These are phyloP conservation scores for Troglohyphantes excavatus DNA, from an alignment of 2,888 invertebrate species.

Conservation along the genomic window DNA sequence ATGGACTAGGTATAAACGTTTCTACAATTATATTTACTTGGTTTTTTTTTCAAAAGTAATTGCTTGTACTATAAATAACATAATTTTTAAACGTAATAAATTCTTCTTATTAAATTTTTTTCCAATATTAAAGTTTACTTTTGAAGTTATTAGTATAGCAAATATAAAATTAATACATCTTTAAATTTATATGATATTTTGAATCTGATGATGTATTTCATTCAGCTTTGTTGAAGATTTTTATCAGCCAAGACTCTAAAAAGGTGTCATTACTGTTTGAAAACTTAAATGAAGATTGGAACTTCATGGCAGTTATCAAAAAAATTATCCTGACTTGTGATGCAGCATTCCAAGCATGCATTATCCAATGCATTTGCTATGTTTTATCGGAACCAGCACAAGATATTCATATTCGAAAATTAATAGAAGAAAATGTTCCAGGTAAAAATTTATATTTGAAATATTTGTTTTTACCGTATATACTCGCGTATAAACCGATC, in stretches of 20 bases:
- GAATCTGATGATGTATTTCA: background rate
- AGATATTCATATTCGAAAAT: constrained; percentile 15
- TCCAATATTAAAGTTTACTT: too few species aligned
- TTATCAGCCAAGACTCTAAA: constrained; percentile 16
- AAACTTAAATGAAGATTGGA: constrained; percentile 22
- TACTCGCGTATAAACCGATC: too few species aligned
- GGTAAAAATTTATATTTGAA: constrained; percentile 38
- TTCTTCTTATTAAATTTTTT: too few species aligned
- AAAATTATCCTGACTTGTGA: constrained; percentile 58
- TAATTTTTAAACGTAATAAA: too few species aligned
- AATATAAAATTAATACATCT: too few species aligned
- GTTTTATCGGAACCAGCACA: constrained; percentile 11
- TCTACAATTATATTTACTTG: background rate
- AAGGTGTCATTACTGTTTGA: constrained; percentile 33
- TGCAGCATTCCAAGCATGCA: constrained; percentile 46
- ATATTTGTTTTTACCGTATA: too few species aligned
- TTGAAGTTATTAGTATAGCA: too few species aligned
- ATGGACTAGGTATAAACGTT: constrained; percentile 40
- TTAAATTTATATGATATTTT: too few species aligned
- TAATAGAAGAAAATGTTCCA: constrained; percentile 64
- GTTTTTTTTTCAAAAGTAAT: background rate
- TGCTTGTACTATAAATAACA: too few species aligned
- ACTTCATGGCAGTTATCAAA: constrained; percentile 43
- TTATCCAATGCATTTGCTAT: constrained; percentile 61
- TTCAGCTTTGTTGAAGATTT: constrained; percentile 59